Evolutionary conservation across 2,797 vertebrate species (phyloP), one percentile per base, ranked within the genome.

Genomic region (Taenioides sp.): DNA sequence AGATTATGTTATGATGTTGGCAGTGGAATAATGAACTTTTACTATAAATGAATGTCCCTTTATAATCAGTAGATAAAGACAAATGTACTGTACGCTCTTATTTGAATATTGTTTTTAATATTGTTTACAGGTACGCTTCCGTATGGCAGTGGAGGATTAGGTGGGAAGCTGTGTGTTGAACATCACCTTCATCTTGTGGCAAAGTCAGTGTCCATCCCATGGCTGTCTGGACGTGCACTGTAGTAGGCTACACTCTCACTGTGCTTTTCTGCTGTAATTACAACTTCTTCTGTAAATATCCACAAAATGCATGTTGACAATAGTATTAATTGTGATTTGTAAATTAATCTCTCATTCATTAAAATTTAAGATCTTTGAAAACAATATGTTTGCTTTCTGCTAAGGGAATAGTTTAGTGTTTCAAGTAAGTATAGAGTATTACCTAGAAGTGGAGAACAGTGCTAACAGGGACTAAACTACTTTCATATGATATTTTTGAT

Each of bases 211-310:
- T 73, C 67, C 50, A 55, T 72, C 43, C 49, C 47, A 67, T 65
- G 72, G 65, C 43, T 47, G 52, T 9, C 57, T 47, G 61, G 31
- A 62, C 62, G 75, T 71, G 54, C 18, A 80, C 68, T 66, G 65
- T 54, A 69, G 74, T 0, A 65, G 23, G 61, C 27, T 31, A 52
- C 65, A 66, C 65, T 7, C 5, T 22, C n/a, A 37, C 28, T 18
- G 40, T 66, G 12, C 49, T 37, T 50, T 76, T 67, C 34, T 37
- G 37, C 40, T 66, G 50, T 28, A 37, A 69, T 67, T 65, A 64
- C 9, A 31, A 63, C 4, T 61, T 4, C 52, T 10, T 70, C 16
- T 67, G 40, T 67, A 37, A 57, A 58, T 12, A 57, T 54, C 18
- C 43, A 69, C 43, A 59, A 14, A 65, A 34, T 71, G 54, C 25